Percentiles rank a stretch among this genome's conserved stretches.
phyloP scores from a whole-genome alignment of 2,888 invertebrate genomes.

The Vandiemenella viatica region DNA sequence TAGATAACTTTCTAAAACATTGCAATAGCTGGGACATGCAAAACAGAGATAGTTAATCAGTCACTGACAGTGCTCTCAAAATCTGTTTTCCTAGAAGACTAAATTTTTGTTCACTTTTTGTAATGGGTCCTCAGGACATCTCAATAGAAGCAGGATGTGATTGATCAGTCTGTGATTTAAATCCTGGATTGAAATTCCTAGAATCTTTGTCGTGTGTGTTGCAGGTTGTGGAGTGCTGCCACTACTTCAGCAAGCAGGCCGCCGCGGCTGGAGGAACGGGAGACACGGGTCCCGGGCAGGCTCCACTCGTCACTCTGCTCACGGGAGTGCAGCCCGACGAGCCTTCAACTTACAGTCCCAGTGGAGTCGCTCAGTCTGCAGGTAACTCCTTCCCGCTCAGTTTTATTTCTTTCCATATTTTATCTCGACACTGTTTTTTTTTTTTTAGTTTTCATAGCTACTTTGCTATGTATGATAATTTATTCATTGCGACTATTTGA shows the following conservation, averaged over 20 bases:
- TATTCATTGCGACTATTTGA: no score
- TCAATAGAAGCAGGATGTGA: not conserved
- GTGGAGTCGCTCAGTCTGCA: slow-evolving; percentile 62
- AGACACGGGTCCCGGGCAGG: no score
- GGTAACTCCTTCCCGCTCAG: slow-evolving; percentile 30
- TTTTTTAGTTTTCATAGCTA: no score
- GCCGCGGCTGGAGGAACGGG: slow-evolving; percentile 33
- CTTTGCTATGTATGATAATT: no score
- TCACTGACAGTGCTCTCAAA: no score
- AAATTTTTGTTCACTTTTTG: not conserved
- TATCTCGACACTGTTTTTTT: no score
- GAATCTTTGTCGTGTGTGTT: slow-evolving; percentile 59
- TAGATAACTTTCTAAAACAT: no score
- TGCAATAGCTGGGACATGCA: no score
- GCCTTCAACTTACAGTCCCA: slow-evolving; percentile 46
- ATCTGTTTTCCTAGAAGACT: no score
- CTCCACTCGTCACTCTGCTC: slow-evolving; percentile 56
- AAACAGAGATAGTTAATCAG: no score
- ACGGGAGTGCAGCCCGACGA: slow-evolving; percentile 38
- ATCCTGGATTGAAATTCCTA: slow-evolving; percentile 17
- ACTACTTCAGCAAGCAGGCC: slow-evolving; percentile 48
- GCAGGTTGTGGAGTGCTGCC: slow-evolving; percentile 71
- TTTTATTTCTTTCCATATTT: no score
- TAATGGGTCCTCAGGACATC: not conserved
- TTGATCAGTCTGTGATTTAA: not conserved